These are phyloP conservation scores for Mohoua ochrocephala DNA, from an alignment of 2,113 vertebrate genomes.

Conservation along the genomic window DNA sequence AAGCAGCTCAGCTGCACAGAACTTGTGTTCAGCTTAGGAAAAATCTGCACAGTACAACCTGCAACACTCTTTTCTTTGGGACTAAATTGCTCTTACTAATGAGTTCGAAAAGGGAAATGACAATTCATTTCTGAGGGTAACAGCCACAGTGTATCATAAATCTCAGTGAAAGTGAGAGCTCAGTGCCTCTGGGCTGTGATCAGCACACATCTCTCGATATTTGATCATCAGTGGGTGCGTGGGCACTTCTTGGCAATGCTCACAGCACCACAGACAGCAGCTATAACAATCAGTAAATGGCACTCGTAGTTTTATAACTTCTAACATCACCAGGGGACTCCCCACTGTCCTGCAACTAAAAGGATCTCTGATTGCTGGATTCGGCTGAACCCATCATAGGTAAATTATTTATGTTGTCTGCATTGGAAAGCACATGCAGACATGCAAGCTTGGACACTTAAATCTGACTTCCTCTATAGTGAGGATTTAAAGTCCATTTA, in stretches of 20 bases:
- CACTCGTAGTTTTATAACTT: not conserved
- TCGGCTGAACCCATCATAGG: not conserved
- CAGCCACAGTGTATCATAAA: not conserved
- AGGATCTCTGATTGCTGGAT: not conserved
- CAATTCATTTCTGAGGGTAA: not conserved
- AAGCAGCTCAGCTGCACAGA: not conserved
- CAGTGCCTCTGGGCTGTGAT: not conserved
- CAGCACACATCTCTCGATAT: not conserved
- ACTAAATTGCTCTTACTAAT: not conserved
- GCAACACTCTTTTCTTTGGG: not conserved
- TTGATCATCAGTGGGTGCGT: accelerated
- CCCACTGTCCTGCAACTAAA: not conserved
- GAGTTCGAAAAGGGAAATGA: not conserved
- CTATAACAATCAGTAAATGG: accelerated
- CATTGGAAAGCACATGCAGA: not conserved
- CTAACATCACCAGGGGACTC: not conserved
- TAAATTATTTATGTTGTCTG: not conserved
- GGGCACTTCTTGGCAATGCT: not conserved
- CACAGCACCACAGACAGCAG: not conserved
- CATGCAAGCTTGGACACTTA: not conserved
- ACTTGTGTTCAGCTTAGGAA: not conserved
- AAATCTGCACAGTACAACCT: not conserved
- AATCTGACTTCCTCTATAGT: not conserved
- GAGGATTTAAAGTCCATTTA: not conserved
- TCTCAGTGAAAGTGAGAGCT: not conserved